Base-by-base conservation (phyloP, 2,888 invertebrate genomes). In the Tigriopus californicus region DNA sequence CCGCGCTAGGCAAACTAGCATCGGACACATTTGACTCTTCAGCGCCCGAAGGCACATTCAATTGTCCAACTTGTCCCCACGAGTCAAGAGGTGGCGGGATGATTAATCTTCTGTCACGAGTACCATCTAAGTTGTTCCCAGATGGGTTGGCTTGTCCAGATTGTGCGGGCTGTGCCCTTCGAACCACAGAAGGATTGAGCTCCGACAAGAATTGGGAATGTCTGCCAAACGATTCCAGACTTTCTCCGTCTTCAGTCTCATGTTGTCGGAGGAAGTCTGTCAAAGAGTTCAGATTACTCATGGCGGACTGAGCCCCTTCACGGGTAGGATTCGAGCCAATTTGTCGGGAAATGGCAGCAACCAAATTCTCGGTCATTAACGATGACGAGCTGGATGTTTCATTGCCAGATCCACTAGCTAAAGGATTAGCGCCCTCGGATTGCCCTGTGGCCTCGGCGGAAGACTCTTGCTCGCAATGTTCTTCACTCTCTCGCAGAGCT, bases 291-390 rank as follows among this genome's bases (percentile, higher is more conserved):
- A 33, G 33, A 33, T 33, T 33, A 33, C 33, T 33, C 33, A 33
- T 33, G 33, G 33, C 33, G 8, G 33, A 33, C 33, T 33, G 33
- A 33, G 52, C 25, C 15, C 52, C 15, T 33, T 52, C 8, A 25
- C 22, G 5, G 22, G 52, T 25, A 52, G 24, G 52, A 33, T 33
- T 33, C 33, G 20, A 52, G 15, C 52, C 52, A 10, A 52, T 40
- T 33, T 33, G 33, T 3, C 33, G 33, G 8, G 56, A 56, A 6
- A 56, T 56, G 13, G 56, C 56, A 6, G 46, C 46, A 6, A 46
- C 56, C 13, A 56, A 46, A 46, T 56, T 46, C 25, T 56, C 42
- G n/a, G 56, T 46, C 56, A 56, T 24, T 24, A 10, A 13, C 6
- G 56, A 42, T n/a, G 20, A n/a, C 6, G 56, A 42, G 13, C 20